Conservation (phyloP, 2,888 invertebrate species). For the Notodonta ziczac region DNA sequence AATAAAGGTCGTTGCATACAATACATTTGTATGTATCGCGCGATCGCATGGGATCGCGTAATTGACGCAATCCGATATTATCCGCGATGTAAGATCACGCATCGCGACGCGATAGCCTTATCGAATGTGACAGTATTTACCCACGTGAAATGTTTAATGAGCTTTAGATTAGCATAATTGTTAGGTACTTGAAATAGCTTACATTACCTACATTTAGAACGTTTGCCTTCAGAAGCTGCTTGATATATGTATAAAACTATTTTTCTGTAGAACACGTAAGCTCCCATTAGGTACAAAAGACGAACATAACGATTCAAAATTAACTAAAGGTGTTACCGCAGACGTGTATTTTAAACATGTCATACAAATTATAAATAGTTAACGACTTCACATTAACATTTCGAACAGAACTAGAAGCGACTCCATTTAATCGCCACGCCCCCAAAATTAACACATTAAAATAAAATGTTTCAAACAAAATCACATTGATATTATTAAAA, state of each 20-base stretch:
- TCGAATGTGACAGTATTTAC: slow-evolving; percentile 70
- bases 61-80: slow-evolving; percentile 82
- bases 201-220: not conserved
- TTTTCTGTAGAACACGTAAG: not conserved
- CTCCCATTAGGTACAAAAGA: not conserved
- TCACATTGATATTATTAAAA: slow-evolving; percentile 42
- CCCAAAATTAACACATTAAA: slow-evolving; percentile 18
- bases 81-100: slow-evolving; percentile 77
- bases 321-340: not conserved
- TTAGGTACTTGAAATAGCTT: slow-evolving; percentile 47
- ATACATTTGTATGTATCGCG: slow-evolving; percentile 78
- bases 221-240: not conserved
- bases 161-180: slow-evolving; percentile 69
- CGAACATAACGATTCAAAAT: not conserved
- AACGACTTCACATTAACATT: slow-evolving; percentile 8
- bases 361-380: slow-evolving; percentile 2
- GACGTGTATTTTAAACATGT: not conserved
- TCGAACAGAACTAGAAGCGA: slow-evolving; percentile 22
- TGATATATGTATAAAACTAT: not conserved
- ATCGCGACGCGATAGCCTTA: slow-evolving; percentile 74
- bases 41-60: slow-evolving; percentile 76
- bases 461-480: slow-evolving; percentile 23
- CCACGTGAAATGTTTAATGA: slow-evolving; percentile 71
- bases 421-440: slow-evolving; percentile 23
- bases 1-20: slow-evolving; percentile 72